Evolutionary conservation across 2,888 invertebrate genomes (phyloP), one percentile per base, ranked within the genome.

Genomic region (Polietes domitor): DNA sequence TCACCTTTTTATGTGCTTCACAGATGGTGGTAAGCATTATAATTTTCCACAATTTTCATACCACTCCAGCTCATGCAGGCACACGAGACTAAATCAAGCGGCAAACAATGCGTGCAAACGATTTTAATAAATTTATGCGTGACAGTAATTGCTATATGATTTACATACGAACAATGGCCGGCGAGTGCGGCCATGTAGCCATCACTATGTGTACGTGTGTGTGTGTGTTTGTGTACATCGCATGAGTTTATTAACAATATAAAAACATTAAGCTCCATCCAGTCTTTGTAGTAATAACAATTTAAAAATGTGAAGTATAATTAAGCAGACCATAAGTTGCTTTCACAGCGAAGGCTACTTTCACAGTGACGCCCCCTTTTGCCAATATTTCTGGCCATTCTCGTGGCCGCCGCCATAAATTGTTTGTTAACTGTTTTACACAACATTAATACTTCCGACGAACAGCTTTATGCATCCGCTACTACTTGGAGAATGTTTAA

Each of bases 361-460:
- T n/a, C n/a, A n/a, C n/a, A 10, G 41, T 37, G 19, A 10, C 37
- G 41, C 63, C 32, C 24, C 68, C 41, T 24, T 43, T 68, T 37
- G 68, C 68, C 43, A 77, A 55, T 47, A 71, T 71, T 61, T 15
- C 70, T 26, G 28, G 32, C 41, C 41, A 68, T 77, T 77, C 41
- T 43, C 58, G 65, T 70, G 65, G 19, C 17, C 12, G 26, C 21
- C 21, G n/a, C 21, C 71, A 61, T 77, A 61, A 77, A 77, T 77
- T 61, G 47, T 76, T 77, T 71, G 47, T 58, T 53, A 65, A 76
- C 65, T 32, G n/a, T 70, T 70, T 77, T 70, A 55, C 68, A 77
- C 77, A 68, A 68, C 76, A 77, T 68, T 77, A 77, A 77, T 77
- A 77, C 76, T 19, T 77, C 76, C 77, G 53, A 10, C 55, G 55